Percentiles rank a stretch among this genome's conserved stretches.
Conservation (phyloP, 1,140 invertebrate species). For the Hylyphantes graminicola region DNA sequence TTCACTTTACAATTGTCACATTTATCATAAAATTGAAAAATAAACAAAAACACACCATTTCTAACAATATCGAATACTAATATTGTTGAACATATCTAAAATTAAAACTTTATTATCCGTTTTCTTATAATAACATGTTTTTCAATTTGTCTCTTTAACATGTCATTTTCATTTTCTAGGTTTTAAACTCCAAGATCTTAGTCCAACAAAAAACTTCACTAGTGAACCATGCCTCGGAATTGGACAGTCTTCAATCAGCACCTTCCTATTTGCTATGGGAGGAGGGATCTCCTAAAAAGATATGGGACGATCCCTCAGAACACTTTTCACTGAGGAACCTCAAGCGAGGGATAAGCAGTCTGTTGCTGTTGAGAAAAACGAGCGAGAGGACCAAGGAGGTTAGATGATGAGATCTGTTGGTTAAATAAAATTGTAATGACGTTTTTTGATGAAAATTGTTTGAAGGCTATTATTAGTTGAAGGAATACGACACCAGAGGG, state of each 20-base stretch:
- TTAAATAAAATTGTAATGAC: background rate
- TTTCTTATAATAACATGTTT: too few relatives aligned
- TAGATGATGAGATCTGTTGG: background rate
- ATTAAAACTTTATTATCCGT: too few relatives aligned
- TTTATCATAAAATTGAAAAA: too few relatives aligned
- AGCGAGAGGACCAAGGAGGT: constrained; percentile 1
- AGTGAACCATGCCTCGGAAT: background rate
- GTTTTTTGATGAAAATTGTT: too few relatives aligned
- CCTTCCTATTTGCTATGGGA: constrained; percentile 21
- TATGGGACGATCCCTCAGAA: constrained; percentile 28
- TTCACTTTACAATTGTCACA: too few relatives aligned
- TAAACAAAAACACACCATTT: too few relatives aligned
- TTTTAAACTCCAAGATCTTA: background rate
- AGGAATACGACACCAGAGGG: too few relatives aligned
- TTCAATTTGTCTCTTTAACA: background rate
- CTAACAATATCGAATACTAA: too few relatives aligned
- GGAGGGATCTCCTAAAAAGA: background rate
- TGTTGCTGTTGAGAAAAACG: constrained; percentile 5
- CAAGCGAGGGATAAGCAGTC: constrained; percentile 26
- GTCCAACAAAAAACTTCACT: constrained; percentile 9
- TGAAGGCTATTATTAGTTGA: too few relatives aligned
- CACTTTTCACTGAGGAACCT: background rate
- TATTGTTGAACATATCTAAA: too few relatives aligned
- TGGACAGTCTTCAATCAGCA: constrained; percentile 2
- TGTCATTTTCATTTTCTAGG: constrained; percentile 5